phyloP scores from a whole-genome alignment of 1,140 invertebrate genomes.

The Calycopis cecrops region DNA sequence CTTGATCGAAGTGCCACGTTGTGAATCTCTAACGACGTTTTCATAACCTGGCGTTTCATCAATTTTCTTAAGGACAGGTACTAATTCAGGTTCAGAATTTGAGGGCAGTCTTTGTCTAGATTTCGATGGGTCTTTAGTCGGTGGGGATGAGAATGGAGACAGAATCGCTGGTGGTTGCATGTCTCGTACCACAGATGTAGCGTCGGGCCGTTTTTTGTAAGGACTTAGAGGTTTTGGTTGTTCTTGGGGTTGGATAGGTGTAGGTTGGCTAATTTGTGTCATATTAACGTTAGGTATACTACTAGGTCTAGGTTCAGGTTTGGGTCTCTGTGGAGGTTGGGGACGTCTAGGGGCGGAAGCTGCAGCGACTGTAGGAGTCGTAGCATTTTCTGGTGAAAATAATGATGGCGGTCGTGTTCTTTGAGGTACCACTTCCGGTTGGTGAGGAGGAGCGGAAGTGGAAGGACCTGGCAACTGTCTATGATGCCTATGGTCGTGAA shows the following conservation, averaged over 20 bases:
- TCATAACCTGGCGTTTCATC: constrained; percentile 65
- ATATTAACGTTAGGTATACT: constrained; percentile 17
- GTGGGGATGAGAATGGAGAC: constrained; percentile 64
- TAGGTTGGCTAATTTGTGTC: constrained; percentile 19
- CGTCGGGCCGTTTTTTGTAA: constrained; percentile 49
- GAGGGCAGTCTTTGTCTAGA: constrained; percentile 41
- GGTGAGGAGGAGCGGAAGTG: constrained; percentile 26
- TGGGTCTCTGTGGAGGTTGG: constrained; percentile 25
- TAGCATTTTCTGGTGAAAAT: constrained; percentile 60
- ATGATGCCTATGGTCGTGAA: constrained; percentile 46
- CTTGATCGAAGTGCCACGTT: constrained; percentile 43
- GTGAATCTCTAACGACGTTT: constrained; percentile 55
- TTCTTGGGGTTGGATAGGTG: constrained; percentile 22
- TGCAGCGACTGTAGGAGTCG: constrained; percentile 41
- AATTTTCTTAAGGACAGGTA: constrained; percentile 61
- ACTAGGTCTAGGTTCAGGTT: constrained; percentile 24
- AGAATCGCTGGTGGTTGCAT: constrained; percentile 62
- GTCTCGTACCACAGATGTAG: constrained; percentile 46
- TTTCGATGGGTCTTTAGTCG: constrained; percentile 36
- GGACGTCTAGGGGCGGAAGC: constrained; percentile 36
- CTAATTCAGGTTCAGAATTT: constrained; percentile 57
- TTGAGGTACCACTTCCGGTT: constrained; percentile 35
- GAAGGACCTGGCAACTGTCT: constrained; percentile 26
- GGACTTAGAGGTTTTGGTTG: constrained; percentile 40
- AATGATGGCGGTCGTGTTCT: constrained; percentile 55